phyloP scores from a whole-genome alignment of 1,140 invertebrate species.

The Harlomillsia oculata region DNA sequence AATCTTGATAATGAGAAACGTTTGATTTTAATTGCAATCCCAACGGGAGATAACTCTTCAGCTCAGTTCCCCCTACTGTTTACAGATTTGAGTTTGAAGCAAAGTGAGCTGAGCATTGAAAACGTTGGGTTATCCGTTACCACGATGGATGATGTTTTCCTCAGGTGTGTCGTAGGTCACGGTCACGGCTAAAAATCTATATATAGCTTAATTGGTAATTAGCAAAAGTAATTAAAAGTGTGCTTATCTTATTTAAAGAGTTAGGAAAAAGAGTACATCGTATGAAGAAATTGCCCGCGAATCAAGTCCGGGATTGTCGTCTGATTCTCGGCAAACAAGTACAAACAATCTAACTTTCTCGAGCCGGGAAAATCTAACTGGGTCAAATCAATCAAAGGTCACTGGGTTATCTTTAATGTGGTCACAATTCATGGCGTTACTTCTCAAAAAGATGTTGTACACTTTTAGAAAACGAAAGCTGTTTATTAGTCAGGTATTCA shows the following conservation, averaged over 20 bases:
- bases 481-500: slow-evolving; percentile 33
- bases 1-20: slow-evolving; percentile 41
- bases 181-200: slow-evolving; percentile 34
- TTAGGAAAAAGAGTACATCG: not conserved
- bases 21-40: slow-evolving; percentile 43
- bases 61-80: slow-evolving; percentile 52
- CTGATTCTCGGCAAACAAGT: too few relatives aligned
- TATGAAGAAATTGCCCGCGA: too few relatives aligned
- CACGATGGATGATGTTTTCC: slow-evolving; percentile 77
- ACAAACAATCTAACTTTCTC: too few relatives aligned
- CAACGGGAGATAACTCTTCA: slow-evolving; percentile 42
- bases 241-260: not conserved
- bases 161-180: too few relatives aligned
- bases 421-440: slow-evolving; percentile 54
- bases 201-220: not conserved
- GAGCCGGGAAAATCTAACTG: too few relatives aligned
- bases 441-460: slow-evolving; percentile 46
- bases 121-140: slow-evolving; percentile 69
- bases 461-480: slow-evolving; percentile 37
- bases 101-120: slow-evolving; percentile 52
- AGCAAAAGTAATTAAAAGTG: not conserved
- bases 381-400: too few relatives aligned
- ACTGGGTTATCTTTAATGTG: too few relatives aligned
- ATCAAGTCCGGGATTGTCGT: too few relatives aligned
- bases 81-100: slow-evolving; percentile 51